These are phyloP conservation scores for Teleogryllus occipitalis DNA, from an alignment of 1,140 invertebrate genomes.

Conservation along the genomic window DNA sequence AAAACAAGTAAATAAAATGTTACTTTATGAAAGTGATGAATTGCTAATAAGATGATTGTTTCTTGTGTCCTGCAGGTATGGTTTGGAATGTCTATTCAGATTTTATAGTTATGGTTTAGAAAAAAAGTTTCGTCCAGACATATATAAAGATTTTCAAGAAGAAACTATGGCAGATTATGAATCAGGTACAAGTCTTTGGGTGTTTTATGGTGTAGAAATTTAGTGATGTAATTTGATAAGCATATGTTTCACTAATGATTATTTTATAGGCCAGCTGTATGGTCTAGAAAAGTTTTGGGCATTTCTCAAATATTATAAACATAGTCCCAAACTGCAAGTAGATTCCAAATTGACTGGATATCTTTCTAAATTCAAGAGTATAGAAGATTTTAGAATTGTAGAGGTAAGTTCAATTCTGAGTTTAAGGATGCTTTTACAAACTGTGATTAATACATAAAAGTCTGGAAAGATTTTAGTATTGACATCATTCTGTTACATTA, in stretches of 20 bases:
- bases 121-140: conserved; percentile 81
- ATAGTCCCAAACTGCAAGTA: conserved; percentile 67
- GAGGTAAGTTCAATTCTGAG: conserved; percentile 40
- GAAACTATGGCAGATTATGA: conserved; percentile 91
- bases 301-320: conserved; percentile 90
- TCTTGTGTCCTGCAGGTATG: conserved; percentile 45
- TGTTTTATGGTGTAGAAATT: not conserved
- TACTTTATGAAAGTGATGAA: not conserved
- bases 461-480: too few relatives aligned
- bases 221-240: not conserved
- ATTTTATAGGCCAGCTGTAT: conserved; percentile 80
- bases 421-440: too few relatives aligned
- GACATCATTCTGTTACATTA: too few relatives aligned
- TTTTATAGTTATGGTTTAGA: conserved; percentile 98
- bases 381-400: conserved; percentile 87
- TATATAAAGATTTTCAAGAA: conserved; percentile 92
- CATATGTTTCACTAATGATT: not conserved
- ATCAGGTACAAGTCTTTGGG: conserved; percentile 46
- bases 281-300: conserved; percentile 99
- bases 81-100: conserved; percentile 94
- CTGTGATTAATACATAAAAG: too few relatives aligned
- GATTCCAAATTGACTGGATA: conserved; percentile 69
- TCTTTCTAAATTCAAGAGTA: conserved; percentile 81
- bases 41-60: not conserved
- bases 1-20: not conserved